A percentile compares a stretch with the other conserved stretches of the same genome.
phyloP scores from a whole-genome alignment of 2,888 invertebrate genomes.

The Tridacna gigas region DNA sequence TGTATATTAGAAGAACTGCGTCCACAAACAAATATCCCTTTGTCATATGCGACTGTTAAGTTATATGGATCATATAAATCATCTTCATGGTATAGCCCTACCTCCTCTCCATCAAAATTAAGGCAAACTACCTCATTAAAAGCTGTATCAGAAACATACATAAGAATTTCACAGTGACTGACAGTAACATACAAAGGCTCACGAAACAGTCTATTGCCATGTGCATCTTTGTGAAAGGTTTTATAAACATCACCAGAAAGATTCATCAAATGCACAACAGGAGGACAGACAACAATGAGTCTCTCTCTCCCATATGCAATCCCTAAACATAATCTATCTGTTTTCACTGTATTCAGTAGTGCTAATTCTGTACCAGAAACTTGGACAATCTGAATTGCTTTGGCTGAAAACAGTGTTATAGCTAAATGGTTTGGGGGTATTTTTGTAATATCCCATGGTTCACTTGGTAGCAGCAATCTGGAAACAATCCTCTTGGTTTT shows the following conservation, averaged over 20 bases:
- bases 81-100: not conserved
- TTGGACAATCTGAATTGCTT: slow-evolving; percentile 1
- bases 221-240: not conserved
- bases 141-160: not conserved
- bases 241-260: not conserved
- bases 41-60: not conserved
- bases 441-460: slow-evolving; percentile 1
- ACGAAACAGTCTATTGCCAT: not conserved
- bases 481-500: not conserved
- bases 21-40: slow-evolving; percentile 10
- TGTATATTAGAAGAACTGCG: slow-evolving; percentile 8
- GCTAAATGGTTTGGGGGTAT: not conserved
- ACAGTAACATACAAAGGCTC: not conserved
- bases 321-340: not conserved
- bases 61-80: not conserved
- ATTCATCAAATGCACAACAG: not conserved
- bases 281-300: not conserved
- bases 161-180: not conserved
- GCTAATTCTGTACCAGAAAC: not conserved
- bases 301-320: slow-evolving; percentile 11
- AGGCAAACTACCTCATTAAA: not conserved
- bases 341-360: not conserved
- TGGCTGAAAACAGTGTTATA: not conserved
- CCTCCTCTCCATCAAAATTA: not conserved
- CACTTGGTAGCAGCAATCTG: not conserved